Conservation (phyloP, 2,888 invertebrate species). For the Volucella bombylans region DNA sequence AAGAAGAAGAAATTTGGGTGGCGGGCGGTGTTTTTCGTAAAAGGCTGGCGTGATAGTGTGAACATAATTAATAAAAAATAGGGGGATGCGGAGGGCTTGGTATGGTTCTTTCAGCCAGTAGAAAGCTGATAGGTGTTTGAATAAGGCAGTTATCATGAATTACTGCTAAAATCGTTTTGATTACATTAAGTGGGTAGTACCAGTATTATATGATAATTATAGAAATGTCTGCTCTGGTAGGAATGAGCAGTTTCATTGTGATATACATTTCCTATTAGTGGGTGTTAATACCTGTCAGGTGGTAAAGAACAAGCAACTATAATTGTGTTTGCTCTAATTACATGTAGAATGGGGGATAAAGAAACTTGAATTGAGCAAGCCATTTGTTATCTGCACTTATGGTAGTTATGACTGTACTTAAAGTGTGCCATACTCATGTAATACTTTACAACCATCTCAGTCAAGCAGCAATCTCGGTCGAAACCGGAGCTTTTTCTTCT, state of each 20-base stretch:
- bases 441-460: too few species aligned
- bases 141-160: constrained; percentile 25
- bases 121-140: constrained; percentile 24
- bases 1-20: constrained; percentile 23
- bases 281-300: constrained; percentile 23
- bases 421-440: too few species aligned
- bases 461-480: too few species aligned
- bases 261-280: constrained; percentile 1
- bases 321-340: constrained; percentile 14
- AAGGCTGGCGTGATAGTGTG: constrained; percentile 43
- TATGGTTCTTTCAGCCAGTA: neutral
- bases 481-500: too few species aligned
- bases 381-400: constrained; percentile 20
- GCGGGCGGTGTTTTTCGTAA: constrained; percentile 37
- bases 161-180: constrained; percentile 45
- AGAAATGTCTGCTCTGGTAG: constrained; percentile 28
- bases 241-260: neutral
- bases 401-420: constrained; percentile 13
- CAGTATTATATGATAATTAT: constrained; percentile 59
- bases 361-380: constrained; percentile 33
- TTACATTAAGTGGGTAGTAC: constrained; percentile 54
- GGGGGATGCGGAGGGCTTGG: neutral
- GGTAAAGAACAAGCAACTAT: constrained; percentile 23
- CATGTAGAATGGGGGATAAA: constrained; percentile 27
- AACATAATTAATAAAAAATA: constrained; percentile 48